phyloP scores from a whole-genome alignment of 2,113 vertebrate species.

The Gallinago jamesoni region DNA sequence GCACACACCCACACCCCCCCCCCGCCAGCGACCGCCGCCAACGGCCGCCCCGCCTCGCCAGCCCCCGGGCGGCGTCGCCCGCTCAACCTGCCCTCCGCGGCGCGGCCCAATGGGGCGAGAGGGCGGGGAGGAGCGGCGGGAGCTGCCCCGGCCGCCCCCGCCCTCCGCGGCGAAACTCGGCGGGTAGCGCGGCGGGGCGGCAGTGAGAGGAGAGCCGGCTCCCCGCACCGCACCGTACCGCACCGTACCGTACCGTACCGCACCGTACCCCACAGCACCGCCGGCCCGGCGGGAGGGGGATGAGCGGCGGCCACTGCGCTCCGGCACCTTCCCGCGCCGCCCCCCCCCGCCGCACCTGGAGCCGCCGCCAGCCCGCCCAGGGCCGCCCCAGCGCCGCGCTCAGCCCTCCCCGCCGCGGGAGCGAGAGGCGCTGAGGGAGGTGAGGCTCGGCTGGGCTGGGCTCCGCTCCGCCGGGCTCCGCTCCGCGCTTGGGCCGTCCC shows the following conservation, averaged over 20 bases:
- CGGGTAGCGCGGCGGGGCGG: background rate
- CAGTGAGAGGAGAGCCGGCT: background rate
- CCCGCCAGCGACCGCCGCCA: background rate
- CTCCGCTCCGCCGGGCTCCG: background rate
- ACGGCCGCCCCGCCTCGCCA: background rate
- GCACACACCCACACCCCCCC: too few species aligned
- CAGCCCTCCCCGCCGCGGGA: background rate
- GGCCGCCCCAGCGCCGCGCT: background rate
- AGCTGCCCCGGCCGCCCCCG: background rate
- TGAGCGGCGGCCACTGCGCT: background rate
- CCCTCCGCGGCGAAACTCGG: constrained; percentile 6
- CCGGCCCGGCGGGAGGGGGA: background rate
- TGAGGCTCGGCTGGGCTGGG: too few species aligned
- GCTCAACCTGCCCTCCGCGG: background rate
- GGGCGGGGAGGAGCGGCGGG: background rate
- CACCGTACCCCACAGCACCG: too few species aligned
- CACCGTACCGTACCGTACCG: too few species aligned
- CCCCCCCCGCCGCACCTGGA: background rate
- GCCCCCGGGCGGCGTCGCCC: background rate
- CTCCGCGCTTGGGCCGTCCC: background rate
- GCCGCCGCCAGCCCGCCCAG: background rate
- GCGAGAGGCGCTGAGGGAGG: background rate
- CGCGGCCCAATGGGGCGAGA: constrained; percentile 8
- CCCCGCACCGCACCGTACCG: too few species aligned
- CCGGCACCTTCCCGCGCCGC: background rate